Conservation (phyloP, 2,113 vertebrate genomes). For the Leptobrachium ailaonicum region DNA sequence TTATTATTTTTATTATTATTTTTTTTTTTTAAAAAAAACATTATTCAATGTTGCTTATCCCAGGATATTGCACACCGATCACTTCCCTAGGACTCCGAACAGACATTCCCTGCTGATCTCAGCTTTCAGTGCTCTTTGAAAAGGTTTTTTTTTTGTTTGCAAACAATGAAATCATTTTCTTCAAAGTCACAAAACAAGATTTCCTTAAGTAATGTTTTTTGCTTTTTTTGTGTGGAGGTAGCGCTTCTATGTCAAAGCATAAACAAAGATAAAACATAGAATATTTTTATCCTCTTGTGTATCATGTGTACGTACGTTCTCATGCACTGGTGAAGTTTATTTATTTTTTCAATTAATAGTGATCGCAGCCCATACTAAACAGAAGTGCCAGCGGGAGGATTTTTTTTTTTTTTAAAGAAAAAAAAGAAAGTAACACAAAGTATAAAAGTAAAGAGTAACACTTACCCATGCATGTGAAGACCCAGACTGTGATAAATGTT, state of each 20-base stretch:
- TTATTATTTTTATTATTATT: too few relatives aligned
- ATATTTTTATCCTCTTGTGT: too few relatives aligned
- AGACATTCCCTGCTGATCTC: constrained; percentile 57
- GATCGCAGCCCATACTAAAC: neutral
- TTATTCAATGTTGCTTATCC: constrained; percentile 52
- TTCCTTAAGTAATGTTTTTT: constrained; percentile 55
- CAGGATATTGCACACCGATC: constrained; percentile 64
- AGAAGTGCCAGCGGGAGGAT: neutral
- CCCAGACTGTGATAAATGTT: constrained; percentile 55
- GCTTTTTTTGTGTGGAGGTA: constrained; percentile 53
- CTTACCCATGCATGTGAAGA: constrained; percentile 82
- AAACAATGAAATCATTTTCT: constrained; percentile 74
- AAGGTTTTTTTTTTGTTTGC: constrained; percentile 54
- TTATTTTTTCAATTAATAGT: neutral
- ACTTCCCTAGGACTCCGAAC: constrained; percentile 61
- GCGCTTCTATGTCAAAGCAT: too few relatives aligned
- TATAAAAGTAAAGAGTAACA: constrained; percentile 56
- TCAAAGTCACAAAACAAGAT: constrained; percentile 73
- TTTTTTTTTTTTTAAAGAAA: neutral
- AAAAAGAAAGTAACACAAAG: neutral
- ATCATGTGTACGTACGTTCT: too few relatives aligned
- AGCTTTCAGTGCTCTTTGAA: constrained; percentile 60
- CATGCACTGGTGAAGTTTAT: neutral
- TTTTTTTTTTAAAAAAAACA: constrained; percentile 67
- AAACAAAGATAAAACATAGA: neutral